A percentile compares a stretch with the other conserved stretches of the same genome.
These are phyloP conservation scores for Illadopsis cleaveri DNA, from an alignment of 2,113 vertebrate species.

Conservation along the genomic window DNA sequence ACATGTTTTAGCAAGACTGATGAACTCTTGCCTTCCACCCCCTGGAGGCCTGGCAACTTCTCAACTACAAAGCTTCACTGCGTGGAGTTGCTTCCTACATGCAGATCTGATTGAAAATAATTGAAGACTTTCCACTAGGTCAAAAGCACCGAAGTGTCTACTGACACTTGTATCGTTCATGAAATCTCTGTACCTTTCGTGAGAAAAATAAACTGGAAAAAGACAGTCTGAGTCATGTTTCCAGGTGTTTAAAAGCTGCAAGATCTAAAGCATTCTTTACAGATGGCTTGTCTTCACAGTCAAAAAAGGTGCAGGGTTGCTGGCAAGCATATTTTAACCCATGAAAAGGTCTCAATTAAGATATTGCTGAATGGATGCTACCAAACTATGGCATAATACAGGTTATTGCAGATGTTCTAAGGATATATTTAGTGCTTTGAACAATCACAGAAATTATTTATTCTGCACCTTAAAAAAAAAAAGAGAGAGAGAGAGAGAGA, in stretches of 20 bases:
- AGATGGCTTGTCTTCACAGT: background rate
- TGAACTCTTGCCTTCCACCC: background rate
- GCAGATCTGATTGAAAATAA: background rate
- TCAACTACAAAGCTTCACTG: background rate
- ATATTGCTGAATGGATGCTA: background rate
- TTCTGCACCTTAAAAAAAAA: background rate
- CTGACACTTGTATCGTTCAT: background rate
- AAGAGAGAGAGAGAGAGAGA: no score
- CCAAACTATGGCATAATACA: background rate
- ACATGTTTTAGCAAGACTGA: background rate
- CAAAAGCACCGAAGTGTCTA: background rate
- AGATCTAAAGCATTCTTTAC: background rate
- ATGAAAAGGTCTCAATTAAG: background rate
- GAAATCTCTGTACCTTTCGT: background rate
- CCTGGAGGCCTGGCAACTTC: background rate
- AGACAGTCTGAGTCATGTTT: background rate
- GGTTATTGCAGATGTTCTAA: background rate
- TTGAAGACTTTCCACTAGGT: background rate
- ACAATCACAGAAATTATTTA: background rate
- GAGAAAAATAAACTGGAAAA: background rate
- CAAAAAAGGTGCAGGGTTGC: background rate
- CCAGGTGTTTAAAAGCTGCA: background rate
- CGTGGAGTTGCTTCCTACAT: background rate
- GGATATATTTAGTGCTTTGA: background rate
- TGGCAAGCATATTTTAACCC: background rate